Conservation (phyloP, 2,113 vertebrate species). For the Myotis davidii region DNA sequence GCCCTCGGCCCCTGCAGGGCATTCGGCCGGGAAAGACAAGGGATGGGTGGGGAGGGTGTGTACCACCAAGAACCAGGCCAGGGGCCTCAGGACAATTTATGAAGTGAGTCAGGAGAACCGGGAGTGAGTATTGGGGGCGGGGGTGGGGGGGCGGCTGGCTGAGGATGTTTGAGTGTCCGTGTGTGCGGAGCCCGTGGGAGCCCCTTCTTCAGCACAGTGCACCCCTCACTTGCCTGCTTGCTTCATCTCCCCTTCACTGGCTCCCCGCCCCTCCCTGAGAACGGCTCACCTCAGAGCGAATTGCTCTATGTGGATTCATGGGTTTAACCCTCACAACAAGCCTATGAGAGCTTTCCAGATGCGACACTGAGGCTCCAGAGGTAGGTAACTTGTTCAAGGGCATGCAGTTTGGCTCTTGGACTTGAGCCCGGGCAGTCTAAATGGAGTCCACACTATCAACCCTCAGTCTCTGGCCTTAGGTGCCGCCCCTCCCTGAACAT, state of each 20-base stretch:
- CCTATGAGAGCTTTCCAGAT: background rate
- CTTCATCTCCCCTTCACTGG: background rate
- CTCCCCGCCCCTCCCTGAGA: background rate
- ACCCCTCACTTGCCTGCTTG: background rate
- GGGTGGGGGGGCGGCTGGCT: no score
- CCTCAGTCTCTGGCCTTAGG: background rate
- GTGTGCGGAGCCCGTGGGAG: background rate
- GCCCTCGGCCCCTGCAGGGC: background rate
- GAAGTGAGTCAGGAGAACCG: background rate
- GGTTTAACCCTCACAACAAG: background rate
- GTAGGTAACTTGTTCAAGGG: background rate
- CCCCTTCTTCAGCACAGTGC: background rate
- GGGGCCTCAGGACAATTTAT: background rate
- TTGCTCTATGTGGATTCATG: background rate
- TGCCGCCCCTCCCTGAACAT: background rate
- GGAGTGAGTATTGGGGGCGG: background rate
- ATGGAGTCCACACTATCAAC: background rate
- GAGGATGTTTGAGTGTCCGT: background rate
- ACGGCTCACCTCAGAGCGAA: background rate
- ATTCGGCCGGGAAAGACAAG: background rate
- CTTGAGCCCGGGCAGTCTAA: background rate
- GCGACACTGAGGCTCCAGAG: background rate
- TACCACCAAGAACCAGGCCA: background rate
- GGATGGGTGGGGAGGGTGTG: background rate
- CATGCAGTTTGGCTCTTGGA: background rate